Conservation (phyloP, 2,113 vertebrate genomes). For the Oreochromis tanganicae region DNA sequence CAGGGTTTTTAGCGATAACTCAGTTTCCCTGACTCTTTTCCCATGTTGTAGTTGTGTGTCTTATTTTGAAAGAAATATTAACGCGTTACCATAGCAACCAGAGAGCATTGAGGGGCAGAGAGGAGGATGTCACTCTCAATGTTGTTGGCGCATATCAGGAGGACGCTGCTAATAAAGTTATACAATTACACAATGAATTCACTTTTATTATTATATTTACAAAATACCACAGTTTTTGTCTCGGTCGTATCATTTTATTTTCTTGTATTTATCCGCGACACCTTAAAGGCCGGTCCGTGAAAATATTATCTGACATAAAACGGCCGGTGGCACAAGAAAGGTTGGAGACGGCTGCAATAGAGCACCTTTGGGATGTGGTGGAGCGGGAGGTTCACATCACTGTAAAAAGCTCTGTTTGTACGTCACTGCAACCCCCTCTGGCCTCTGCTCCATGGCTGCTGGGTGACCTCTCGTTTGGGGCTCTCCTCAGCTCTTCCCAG, state of each 20-base stretch:
- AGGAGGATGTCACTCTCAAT: accelerated
- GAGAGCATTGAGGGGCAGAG: accelerated
- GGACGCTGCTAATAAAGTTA: neutral
- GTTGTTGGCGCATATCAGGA: neutral
- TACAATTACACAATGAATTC: neutral
- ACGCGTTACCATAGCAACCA: neutral
- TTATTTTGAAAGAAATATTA: neutral
- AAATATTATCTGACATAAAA: neutral
- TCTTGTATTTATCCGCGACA: neutral
- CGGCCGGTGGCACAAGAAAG: neutral
- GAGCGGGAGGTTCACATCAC: accelerated
- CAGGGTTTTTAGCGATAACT: neutral
- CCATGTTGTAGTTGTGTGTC: accelerated
- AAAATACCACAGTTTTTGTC: neutral
- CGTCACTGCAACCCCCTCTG: too few species aligned
- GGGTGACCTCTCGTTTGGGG: too few species aligned
- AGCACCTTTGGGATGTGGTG: neutral
- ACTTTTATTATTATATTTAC: neutral
- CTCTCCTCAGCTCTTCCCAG: too few species aligned
- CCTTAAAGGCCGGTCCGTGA: neutral
- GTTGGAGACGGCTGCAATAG: neutral
- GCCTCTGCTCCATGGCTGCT: too few species aligned
- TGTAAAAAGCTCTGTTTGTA: neutral
- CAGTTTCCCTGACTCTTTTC: neutral
- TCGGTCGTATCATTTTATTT: accelerated